A percentile compares a stretch with the other conserved stretches of the same genome.
Evolutionary conservation across 2,888 invertebrate species (phyloP).

Genomic region (Priocnemis perturbator): DNA sequence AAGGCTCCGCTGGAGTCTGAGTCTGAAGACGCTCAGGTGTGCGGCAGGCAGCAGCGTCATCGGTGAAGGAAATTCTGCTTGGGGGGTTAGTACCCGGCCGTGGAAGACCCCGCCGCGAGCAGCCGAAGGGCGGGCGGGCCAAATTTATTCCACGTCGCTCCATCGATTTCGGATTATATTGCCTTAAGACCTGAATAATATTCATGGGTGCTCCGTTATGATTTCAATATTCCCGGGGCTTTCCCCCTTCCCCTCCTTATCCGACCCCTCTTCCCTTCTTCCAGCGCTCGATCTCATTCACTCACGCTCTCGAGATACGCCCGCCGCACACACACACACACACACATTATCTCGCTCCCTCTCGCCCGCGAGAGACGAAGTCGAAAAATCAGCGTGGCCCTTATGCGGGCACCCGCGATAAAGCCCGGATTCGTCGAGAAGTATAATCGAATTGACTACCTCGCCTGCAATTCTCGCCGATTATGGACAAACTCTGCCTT

Average conservation of each 20-base stretch:
- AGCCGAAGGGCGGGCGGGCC: slow-evolving; percentile 31
- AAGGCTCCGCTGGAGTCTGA: too few species aligned
- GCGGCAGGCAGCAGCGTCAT: slow-evolving; percentile 45
- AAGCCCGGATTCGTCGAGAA: slow-evolving; percentile 46
- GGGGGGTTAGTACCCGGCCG: slow-evolving; percentile 15
- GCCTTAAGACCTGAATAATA: slow-evolving; percentile 71
- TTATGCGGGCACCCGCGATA: slow-evolving; percentile 53
- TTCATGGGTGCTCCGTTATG: slow-evolving; percentile 70
- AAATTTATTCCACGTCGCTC: slow-evolving; percentile 69
- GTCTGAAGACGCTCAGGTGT: slow-evolving; percentile 42
- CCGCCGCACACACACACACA: too few species aligned
- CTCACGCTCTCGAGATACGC: neutral
- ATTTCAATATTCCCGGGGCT: slow-evolving; percentile 67
- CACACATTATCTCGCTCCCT: too few species aligned
- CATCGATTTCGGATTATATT: slow-evolving; percentile 73
- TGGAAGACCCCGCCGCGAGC: slow-evolving; percentile 18
- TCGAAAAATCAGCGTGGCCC: slow-evolving; percentile 63
- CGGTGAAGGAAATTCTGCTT: slow-evolving; percentile 41
- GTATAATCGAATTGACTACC: slow-evolving; percentile 56
- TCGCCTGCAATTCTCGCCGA: slow-evolving; percentile 16
- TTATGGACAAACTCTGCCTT: neutral
- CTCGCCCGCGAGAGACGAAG: slow-evolving; percentile 24
- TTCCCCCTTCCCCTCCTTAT: slow-evolving; percentile 28
- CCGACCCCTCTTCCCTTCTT: neutral
- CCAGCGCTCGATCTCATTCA: slow-evolving; percentile 10